Evolutionary conservation across 2,113 vertebrate species (phyloP).

Genomic region (Physeter macrocephalus): DNA sequence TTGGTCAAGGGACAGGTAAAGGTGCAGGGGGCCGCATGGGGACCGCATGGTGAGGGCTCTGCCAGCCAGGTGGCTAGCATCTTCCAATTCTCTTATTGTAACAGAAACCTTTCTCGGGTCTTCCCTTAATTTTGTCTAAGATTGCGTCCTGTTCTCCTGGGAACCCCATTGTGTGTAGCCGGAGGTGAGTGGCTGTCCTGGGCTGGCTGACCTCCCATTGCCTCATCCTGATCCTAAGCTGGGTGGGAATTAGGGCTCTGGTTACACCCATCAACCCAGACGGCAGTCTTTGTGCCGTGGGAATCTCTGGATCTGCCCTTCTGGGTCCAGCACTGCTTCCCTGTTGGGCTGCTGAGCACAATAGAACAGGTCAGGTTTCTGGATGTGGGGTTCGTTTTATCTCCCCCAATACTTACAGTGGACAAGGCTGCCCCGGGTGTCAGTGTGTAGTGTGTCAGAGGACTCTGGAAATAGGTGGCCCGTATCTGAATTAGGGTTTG

Average conservation of each 20-base stretch:
- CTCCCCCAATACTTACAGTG: neutral
- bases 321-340: neutral
- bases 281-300: neutral
- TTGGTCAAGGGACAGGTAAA: neutral
- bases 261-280: slow-evolving; percentile 45
- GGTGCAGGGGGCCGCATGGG: rapidly evolving
- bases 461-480: neutral
- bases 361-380: slow-evolving; percentile 47
- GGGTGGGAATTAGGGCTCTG: neutral
- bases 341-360: neutral
- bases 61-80: neutral
- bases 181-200: neutral
- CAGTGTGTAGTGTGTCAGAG: neutral
- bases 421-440: neutral
- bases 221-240: neutral
- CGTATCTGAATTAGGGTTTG: neutral
- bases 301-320: neutral
- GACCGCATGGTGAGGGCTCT: neutral
- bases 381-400: neutral
- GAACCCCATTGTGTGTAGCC: neutral
- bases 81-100: neutral
- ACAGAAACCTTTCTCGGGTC: rapidly evolving
- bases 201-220: neutral
- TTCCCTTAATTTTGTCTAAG: neutral
- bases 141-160: neutral